Evolutionary conservation across 2,113 vertebrate species (phyloP), one percentile per base, ranked within the genome.

Genomic region (Climacteris rufus): DNA sequence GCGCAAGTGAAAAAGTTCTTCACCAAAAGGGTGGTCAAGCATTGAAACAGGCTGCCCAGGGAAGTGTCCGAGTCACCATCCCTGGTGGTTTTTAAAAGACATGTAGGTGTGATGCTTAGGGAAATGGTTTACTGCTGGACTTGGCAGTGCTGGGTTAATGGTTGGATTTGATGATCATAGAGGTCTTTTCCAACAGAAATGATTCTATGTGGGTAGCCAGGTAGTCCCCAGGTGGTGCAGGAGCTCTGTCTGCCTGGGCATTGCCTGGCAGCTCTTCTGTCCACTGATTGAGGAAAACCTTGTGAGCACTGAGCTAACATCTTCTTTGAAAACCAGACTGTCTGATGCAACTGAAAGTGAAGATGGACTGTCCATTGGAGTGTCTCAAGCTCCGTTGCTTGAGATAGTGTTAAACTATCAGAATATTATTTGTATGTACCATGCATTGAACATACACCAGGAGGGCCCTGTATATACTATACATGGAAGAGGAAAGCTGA

Each of bases 231-330:
- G 23, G 13, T 83, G 31, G 22, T 88, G 28, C 19, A 79, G 75
- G n/a, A 71, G 18, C 56, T 66, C 25, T 49, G 49, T 11, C 17
- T 76, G 3, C 24, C 45, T 72, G 25, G 12, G 9, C 40, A 15
- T 14, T 72, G 37, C 5, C 18, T 76, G 37, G 22, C 10, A 44
- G 39, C 6, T 0, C 0, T 76, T 57, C 35, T 68, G 13, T 54
- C 49, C 49, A 6, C 17, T 33, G 37, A n/a, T 83, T 37, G 61
- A 42, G 52, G 63, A 80, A 44, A 74, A 6, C 6, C 15, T 84
- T 53, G 10, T 33, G 39, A n/a, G 33, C 10, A 5, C 56, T 69
- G 56, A 65, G 28, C 24, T 80, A 22, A 13, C 80, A 18, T 44
- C 19, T 24, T 47, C 49, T 83, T 77, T 77, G 42, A 16, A 69